phyloP scores from a whole-genome alignment of 2,888 invertebrate genomes.

The Oscheius sp. region DNA sequence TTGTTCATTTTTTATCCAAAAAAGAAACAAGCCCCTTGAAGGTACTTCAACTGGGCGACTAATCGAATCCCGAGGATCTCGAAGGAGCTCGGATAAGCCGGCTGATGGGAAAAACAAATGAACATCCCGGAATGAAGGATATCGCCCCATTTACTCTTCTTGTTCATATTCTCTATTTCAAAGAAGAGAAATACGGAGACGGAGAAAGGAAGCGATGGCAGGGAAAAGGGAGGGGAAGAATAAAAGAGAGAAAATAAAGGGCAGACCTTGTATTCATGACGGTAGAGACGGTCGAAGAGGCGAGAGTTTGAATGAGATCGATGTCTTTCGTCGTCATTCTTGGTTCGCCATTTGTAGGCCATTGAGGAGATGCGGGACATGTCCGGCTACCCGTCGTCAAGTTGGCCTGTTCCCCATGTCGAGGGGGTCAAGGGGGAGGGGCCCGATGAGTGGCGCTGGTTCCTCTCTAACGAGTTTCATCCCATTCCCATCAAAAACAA shows the following conservation, averaged over 20 bases:
- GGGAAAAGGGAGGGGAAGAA: background rate
- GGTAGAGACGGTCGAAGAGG: slow-evolving; percentile 57
- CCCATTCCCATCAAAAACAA: slow-evolving; percentile 31
- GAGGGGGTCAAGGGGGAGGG: slow-evolving; percentile 11
- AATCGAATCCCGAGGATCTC: slow-evolving; percentile 17
- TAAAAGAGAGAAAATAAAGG: background rate
- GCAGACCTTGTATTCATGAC: slow-evolving; percentile 22
- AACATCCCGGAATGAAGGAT: background rate
- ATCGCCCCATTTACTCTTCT: background rate
- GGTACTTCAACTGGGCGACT: slow-evolving; percentile 6
- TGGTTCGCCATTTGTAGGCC: slow-evolving; percentile 64
- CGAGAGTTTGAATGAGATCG: slow-evolving; percentile 60
- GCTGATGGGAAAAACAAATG: slow-evolving; percentile 12
- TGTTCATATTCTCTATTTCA: background rate
- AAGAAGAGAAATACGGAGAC: background rate
- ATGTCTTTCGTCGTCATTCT: slow-evolving; percentile 51
- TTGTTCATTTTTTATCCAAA: background rate
- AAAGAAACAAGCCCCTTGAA: background rate
- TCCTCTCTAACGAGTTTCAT: slow-evolving; percentile 25
- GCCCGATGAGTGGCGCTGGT: slow-evolving; percentile 2
- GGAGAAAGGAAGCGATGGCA: background rate
- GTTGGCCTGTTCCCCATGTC: slow-evolving; percentile 17
- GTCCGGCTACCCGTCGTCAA: background rate
- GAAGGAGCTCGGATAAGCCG: background rate
- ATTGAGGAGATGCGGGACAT: slow-evolving; percentile 72